Evolutionary conservation across 2,797 vertebrate genomes (phyloP), one percentile per base, ranked within the genome.

Genomic region (Melopsittacus undulatus): DNA sequence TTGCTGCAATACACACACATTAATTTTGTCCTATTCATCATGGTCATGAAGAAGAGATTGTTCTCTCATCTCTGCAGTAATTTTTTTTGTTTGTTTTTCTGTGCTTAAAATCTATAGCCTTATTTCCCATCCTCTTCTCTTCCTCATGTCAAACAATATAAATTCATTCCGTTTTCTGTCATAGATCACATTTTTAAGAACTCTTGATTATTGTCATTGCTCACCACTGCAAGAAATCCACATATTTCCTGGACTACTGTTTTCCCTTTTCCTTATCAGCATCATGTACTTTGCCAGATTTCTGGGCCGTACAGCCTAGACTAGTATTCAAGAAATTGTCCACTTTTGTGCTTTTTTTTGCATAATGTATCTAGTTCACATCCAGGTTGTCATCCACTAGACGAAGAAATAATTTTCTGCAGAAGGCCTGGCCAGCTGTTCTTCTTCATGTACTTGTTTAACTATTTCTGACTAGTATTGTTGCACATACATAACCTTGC

Each of bases 11-110:
- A 81, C 56, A 19, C 10, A 78, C 17, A 30, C 40, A 23, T 72
- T 85, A 77, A 29, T 52, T 93, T 94, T 68, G 14, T 81, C 24
- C 68, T 96, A 78, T 91, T 94, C 57, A 86, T 94, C 87, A 86
- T 11, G 45, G 30, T 68, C 72, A 75, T 26, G 34, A 87, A 75
- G 36, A 94, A 80, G 42, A 72, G 64, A 92, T 95, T 83, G 61
- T 91, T 92, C 82, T 87, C 92, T 93, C 64, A 12, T 80, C 72
- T 74, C 36, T 42, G 56, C 57, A 84, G 48, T 42, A 83, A 63
- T 92, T 9, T 77, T 64, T 74, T 90, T 62, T 92, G 26, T 62
- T 93, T 92, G 61, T 36, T 83, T 95, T 95, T 83, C 48, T 23
- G 26, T 80, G 40, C 42, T 87, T 90, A 45, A 90, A 94, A 91